Evolutionary conservation across 2,113 vertebrate genomes (phyloP), one percentile per base, ranked within the genome.

Genomic region (Tricholaema leucomelas): DNA sequence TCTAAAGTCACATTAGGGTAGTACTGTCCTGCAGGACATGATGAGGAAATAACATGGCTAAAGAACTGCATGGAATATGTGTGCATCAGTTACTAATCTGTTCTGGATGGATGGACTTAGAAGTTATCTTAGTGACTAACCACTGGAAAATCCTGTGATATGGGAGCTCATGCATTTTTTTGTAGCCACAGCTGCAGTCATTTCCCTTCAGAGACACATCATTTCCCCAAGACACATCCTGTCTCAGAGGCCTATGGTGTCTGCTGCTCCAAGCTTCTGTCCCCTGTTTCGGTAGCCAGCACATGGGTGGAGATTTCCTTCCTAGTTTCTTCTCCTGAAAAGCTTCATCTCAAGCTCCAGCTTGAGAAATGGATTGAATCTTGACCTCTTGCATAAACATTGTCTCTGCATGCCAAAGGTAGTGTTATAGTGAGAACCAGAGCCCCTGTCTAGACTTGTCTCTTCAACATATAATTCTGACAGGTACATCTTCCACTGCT

Each of bases 101-200:
- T 92, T 91, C 72, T 93, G 94, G 90, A 97, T 96, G 94, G 97
- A 97, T 96, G 95, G 95, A 91, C 81, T 96, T 91, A 93, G 95
- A 92, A 97, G 95, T 96, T 97, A 97, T 96, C 96, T 91, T 95
- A 94, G 95, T 96, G 97, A 97, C 97, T 97, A 93, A 97, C 92
- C 88, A 92, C 94, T 96, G 94, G 94, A 98, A 97, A 96, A 97
- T 96, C 94, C 90, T 95, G 94, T 97, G 94, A 96, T 97, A 95
- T 61, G 95, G 96, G 94, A 89, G 93, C 70, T 77, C 91, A 33
- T 81, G 75, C 90, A 71, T 67, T 91, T 90, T 89, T 90, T 42
- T 90, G 74, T 85, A 89, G 92, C 95, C 85, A 87, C 64, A 95
- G 93, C 97, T 96, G 88, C 94, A 97, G 96, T 97, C 96, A 97